A percentile compares a stretch with the other conserved stretches of the same genome.
Conservation (phyloP, 2,888 invertebrate species). For the Trachelus stipa region DNA sequence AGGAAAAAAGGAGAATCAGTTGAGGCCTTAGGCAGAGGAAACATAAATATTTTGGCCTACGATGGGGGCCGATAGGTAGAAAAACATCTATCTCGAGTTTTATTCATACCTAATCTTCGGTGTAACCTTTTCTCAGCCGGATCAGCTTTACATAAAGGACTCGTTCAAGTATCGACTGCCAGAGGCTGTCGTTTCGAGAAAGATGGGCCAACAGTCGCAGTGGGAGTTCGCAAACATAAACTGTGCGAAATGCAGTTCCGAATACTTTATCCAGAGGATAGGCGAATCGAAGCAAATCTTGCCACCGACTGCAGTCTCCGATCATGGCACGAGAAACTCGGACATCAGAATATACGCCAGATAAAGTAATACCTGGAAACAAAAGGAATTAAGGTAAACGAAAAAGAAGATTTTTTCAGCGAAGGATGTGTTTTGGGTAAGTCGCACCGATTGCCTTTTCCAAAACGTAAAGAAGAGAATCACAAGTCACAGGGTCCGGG, state of each 20-base stretch:
- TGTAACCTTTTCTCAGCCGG: conserved; percentile 11
- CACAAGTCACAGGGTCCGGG: neutral
- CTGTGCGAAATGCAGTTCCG: conserved; percentile 28
- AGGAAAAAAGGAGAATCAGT: conserved; percentile 2
- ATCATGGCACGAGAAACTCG: conserved; percentile 39
- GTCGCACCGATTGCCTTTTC: conserved; percentile 10
- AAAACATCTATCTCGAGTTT: conserved; percentile 29
- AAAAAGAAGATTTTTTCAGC: conserved; percentile 26
- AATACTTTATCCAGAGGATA: neutral
- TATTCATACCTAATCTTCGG: conserved; percentile 27
- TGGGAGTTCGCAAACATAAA: conserved; percentile 24
- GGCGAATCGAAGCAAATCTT: conserved; percentile 6
- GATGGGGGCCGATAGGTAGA: conserved; percentile 27
- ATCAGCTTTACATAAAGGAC: conserved; percentile 10
- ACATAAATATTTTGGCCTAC: conserved; percentile 29
- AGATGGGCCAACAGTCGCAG: neutral
- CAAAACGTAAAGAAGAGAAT: neutral
- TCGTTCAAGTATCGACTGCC: neutral
- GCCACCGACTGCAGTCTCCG: conserved; percentile 9
- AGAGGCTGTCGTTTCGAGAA: neutral
- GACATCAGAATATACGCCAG: conserved; percentile 34
- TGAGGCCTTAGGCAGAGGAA: conserved; percentile 6
- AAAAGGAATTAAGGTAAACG: conserved; percentile 24
- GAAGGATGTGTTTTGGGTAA: conserved; percentile 21
- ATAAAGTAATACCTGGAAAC: conserved; percentile 27